Base-by-base conservation (phyloP, 2,888 invertebrate genomes). In the Netelia fuscicornis region DNA sequence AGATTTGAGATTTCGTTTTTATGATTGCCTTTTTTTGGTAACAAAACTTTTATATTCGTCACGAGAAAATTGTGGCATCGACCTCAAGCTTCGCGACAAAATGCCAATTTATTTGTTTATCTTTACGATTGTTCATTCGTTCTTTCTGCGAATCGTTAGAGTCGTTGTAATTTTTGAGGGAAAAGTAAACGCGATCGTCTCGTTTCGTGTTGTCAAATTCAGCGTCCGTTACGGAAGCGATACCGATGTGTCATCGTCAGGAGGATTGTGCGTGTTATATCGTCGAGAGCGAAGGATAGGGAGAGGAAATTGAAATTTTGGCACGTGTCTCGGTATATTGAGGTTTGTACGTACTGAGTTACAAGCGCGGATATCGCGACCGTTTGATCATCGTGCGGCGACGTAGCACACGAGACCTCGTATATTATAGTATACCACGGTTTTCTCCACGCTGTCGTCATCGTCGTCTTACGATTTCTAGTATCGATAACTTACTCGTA, bases 241-340 rank as follows among this genome's bases (percentile, higher is more conserved):
- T 89, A 89, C 88, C 88, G 90, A 91, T 90, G 88, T 89, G 89
- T 91, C 89, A 90, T 88, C 89, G 87, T 84, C 89, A 89, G 37
- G 52, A 44, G 60, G 81, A 60, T 62, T 77, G 67, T 68, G 42
- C 60, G 58, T 65, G 48, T 54, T 67, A 67, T 20, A 70, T 70
- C 54, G 79, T 70, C 54, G 79, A 52, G 54, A 23, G 13, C 37
- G 54, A 1, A 10, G 37, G 62, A 54, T 54, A 8, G 44, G 67
- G 64, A 48, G 81, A 84, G 90, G 92, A 91, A 92, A 92, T 92
- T 92, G 92, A 91, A 92, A 92, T 91, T 92, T 92, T 91, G 92
- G 92, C 91, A 89, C 88, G 89, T 64, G 64, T 84, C 58, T 71
- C 75, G 58, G 70, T 42, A 48, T 65, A 80, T 72, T 52, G 71